Percentiles rank a stretch among this genome's conserved stretches.
Evolutionary conservation across 2,797 vertebrate species (phyloP).

Genomic region (Gallinago solitaria): DNA sequence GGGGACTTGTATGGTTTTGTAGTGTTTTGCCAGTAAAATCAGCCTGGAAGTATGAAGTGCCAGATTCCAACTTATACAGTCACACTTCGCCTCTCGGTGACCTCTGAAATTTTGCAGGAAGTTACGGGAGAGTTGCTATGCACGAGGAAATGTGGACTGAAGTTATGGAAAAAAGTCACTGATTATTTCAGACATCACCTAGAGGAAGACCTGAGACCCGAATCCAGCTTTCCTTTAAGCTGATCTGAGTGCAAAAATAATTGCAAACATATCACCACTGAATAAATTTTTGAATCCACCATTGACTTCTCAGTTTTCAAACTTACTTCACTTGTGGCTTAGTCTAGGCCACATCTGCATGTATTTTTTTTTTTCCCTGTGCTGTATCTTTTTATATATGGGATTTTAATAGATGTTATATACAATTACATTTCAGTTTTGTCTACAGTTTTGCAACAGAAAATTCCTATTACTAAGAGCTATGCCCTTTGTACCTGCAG

Average conservation of each 20-base stretch:
- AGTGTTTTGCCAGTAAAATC: background rate
- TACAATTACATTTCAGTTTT: background rate
- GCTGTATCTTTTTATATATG: background rate
- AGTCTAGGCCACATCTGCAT: background rate
- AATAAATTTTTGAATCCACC: background rate
- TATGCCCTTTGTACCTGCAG: background rate
- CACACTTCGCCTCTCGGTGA: background rate
- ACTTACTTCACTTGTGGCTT: background rate
- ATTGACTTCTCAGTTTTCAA: background rate
- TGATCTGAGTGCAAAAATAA: background rate
- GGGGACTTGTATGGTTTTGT: background rate
- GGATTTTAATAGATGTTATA: background rate
- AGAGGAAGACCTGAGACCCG: background rate
- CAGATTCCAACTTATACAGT: background rate
- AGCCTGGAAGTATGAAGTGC: background rate
- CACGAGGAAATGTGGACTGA: background rate
- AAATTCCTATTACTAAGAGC: background rate
- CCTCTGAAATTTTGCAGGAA: constrained; percentile 11
- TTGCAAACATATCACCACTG: background rate
- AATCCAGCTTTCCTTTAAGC: background rate
- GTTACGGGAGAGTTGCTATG: background rate
- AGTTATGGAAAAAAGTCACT: background rate
- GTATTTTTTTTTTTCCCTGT: background rate
- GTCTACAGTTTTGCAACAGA: background rate
- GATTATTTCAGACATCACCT: background rate